Evolutionary conservation across 2,113 vertebrate genomes (phyloP).

Genomic region (Mus pahari): DNA sequence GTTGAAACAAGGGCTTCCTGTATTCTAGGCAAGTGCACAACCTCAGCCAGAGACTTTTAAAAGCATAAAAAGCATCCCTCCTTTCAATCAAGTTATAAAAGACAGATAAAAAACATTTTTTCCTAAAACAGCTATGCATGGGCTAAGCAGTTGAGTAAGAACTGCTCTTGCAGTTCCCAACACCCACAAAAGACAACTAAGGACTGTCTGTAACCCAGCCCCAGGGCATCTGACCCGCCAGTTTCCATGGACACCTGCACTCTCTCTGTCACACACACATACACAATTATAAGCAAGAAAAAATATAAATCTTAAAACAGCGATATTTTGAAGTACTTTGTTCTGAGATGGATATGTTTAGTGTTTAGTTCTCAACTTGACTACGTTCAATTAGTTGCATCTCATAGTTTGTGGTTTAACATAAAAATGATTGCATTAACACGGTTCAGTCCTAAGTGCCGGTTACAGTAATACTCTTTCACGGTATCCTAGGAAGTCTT

Average conservation of each 20-base stretch:
- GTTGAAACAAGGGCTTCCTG: not conserved
- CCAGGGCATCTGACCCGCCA: not conserved
- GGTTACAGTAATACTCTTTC: not conserved
- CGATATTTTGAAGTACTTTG: not conserved
- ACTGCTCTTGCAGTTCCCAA: not conserved
- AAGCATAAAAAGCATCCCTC: constrained; percentile 45
- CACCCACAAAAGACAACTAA: not conserved
- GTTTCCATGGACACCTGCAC: not conserved
- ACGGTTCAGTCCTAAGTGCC: constrained; percentile 52
- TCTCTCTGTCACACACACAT: not conserved
- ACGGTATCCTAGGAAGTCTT: not conserved
- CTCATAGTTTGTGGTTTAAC: constrained; percentile 47
- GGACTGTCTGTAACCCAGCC: not conserved
- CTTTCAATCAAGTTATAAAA: constrained; percentile 59
- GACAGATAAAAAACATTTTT: constrained; percentile 64
- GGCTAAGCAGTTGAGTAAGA: not conserved
- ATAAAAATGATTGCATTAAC: constrained; percentile 65
- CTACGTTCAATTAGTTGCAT: constrained; percentile 51
- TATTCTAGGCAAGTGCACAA: not conserved
- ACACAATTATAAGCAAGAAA: not conserved
- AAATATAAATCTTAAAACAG: constrained; percentile 56
- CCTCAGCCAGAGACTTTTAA: constrained; percentile 35
- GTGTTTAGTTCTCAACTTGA: constrained; percentile 34
- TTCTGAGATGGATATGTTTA: not conserved
- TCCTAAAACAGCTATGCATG: constrained; percentile 50